A percentile compares a stretch with the other conserved stretches of the same genome.
Evolutionary conservation across 1,140 invertebrate genomes (phyloP).

Genomic region (Pogonognathellus flavescens): DNA sequence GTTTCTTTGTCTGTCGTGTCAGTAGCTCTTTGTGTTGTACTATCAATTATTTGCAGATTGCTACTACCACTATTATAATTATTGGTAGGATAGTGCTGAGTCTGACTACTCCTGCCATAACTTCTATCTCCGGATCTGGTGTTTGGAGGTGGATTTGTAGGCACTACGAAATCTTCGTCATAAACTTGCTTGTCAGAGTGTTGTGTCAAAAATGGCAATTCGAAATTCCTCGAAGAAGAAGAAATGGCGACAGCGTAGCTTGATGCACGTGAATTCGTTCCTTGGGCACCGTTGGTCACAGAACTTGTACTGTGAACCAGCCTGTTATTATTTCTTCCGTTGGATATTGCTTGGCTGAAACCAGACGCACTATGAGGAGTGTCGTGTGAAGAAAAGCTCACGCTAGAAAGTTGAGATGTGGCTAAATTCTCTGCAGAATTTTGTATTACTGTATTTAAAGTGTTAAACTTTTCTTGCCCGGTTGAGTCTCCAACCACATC

Average conservation of each 20-base stretch:
- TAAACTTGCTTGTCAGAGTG: slow-evolving; percentile 63
- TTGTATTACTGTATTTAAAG: slow-evolving; percentile 64
- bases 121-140: slow-evolving; percentile 14
- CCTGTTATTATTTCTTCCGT: slow-evolving; percentile 64
- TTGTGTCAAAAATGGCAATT: slow-evolving; percentile 58
- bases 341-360: slow-evolving; percentile 64
- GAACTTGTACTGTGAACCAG: slow-evolving; percentile 64
- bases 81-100: not conserved
- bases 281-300: slow-evolving; percentile 62
- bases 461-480: slow-evolving; percentile 55
- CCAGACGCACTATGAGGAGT: slow-evolving; percentile 63
- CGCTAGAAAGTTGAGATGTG: slow-evolving; percentile 66
- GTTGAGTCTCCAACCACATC: slow-evolving; percentile 60
- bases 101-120: not conserved
- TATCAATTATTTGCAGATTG: slow-evolving; percentile 2
- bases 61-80: slow-evolving; percentile 18
- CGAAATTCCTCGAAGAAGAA: slow-evolving; percentile 61
- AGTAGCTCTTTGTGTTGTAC: not conserved
- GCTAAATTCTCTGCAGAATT: slow-evolving; percentile 66
- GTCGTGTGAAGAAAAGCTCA: slow-evolving; percentile 65
- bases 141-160: slow-evolving; percentile 49
- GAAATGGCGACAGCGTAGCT: slow-evolving; percentile 66
- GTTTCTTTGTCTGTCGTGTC: slow-evolving; percentile 24
- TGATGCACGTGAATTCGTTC: slow-evolving; percentile 61
- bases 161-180: slow-evolving; percentile 65